phyloP scores from a whole-genome alignment of 2,797 vertebrate species.

The Periophthalmus magnuspinnatus region DNA sequence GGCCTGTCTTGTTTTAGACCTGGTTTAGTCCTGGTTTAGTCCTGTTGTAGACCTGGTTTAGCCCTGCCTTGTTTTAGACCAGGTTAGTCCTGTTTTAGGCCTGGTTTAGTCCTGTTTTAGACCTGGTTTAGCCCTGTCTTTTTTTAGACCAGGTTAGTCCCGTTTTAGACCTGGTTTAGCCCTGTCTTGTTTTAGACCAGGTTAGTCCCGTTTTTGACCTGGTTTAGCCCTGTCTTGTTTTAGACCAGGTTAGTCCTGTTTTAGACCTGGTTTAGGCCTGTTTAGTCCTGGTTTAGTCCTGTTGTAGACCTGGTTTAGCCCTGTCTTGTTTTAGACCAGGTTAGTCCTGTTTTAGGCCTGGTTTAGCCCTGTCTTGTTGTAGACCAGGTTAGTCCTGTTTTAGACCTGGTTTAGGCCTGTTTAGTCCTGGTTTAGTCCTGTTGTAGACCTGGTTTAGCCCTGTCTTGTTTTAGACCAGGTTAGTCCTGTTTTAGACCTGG shows the following conservation, averaged over 20 bases:
- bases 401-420: no score
- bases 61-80: neutral
- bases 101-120: neutral
- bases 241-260: neutral
- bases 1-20: neutral
- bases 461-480: neutral
- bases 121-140: neutral
- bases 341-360: neutral
- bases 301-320: neutral
- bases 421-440: neutral
- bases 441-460: neutral
- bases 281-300: neutral
- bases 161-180: neutral
- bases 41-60: neutral
- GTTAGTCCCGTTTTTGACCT: no score
- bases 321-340: neutral
- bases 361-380: no score
- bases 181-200: neutral
- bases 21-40: neutral
- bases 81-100: neutral
- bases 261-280: neutral
- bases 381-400: no score
- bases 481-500: neutral
- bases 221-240: neutral
- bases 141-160: neutral